A percentile compares a stretch with the other conserved stretches of the same genome.
These are phyloP conservation scores for Micoletzkya japonica DNA, from an alignment of 2,888 invertebrate species.

Conservation along the genomic window DNA sequence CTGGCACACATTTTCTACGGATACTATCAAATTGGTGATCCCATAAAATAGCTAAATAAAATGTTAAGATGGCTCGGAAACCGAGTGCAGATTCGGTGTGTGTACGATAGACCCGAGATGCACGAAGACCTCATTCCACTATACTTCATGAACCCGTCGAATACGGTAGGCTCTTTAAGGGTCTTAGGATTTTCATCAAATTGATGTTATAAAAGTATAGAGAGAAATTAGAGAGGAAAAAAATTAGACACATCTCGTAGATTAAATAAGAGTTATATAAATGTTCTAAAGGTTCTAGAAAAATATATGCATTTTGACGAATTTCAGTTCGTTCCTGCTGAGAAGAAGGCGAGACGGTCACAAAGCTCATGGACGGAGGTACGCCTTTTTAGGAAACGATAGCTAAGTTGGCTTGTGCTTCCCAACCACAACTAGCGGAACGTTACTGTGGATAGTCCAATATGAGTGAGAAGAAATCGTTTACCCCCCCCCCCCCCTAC, in stretches of 20 bases:
- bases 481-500: too few relatives aligned
- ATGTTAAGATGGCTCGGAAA: conserved; percentile 20
- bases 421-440: conserved; percentile 10
- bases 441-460: too few relatives aligned
- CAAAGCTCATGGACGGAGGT: conserved; percentile 12
- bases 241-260: too few relatives aligned
- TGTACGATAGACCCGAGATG: conserved; percentile 49
- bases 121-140: conserved; percentile 44
- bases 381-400: too few relatives aligned
- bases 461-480: too few relatives aligned
- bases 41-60: too few relatives aligned
- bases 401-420: conserved; percentile 1
- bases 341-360: conserved; percentile 13
- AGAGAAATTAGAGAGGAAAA: too few relatives aligned
- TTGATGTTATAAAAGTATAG: background rate
- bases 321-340: conserved; percentile 5
- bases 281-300: too few relatives aligned
- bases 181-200: background rate
- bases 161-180: conserved; percentile 29
- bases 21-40: too few relatives aligned
- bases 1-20: background rate
- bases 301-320: too few relatives aligned
- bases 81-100: conserved; percentile 53
- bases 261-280: too few relatives aligned
- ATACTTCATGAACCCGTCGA: conserved; percentile 46